These are phyloP conservation scores for Pelagia noctiluca DNA, from an alignment of 30 jellyfish, hydroid and myxozoan genomes.

Conservation along the genomic window DNA sequence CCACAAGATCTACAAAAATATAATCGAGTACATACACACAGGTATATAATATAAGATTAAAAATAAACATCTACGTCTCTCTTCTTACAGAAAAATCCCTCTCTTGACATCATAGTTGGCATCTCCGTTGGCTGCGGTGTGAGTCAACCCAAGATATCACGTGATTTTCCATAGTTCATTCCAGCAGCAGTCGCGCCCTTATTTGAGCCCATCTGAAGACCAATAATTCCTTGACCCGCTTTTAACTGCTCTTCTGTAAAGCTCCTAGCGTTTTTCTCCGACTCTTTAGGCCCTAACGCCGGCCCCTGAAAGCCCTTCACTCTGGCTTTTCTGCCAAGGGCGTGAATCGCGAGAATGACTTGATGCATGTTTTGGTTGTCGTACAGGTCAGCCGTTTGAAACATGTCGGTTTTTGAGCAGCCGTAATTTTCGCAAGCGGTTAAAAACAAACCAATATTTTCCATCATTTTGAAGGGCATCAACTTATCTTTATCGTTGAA, in stretches of 20 bases:
- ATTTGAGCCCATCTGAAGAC: slow-evolving; percentile 90
- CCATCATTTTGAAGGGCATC: slow-evolving; percentile 92
- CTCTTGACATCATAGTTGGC: too few species aligned
- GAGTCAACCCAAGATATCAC: slow-evolving; percentile 44
- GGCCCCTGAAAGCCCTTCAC: slow-evolving; percentile 76
- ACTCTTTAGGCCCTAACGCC: slow-evolving; percentile 84
- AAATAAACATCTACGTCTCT: too few species aligned
- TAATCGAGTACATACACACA: too few species aligned
- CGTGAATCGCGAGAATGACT: slow-evolving; percentile 90
- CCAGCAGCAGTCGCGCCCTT: slow-evolving; percentile 82
- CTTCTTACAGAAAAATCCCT: too few species aligned
- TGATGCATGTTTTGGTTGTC: slow-evolving; percentile 97
- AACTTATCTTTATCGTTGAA: slow-evolving; percentile 45
- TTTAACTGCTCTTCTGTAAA: slow-evolving; percentile 81
- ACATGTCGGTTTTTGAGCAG: slow-evolving; percentile 70
- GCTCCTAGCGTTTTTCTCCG: slow-evolving; percentile 69
- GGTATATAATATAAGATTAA: too few species aligned
- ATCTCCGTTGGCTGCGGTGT: too few species aligned
- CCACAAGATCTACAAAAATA: too few species aligned
- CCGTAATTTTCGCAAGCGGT: slow-evolving; percentile 85
- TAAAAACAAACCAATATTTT: slow-evolving; percentile 86
- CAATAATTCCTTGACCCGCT: slow-evolving; percentile 75
- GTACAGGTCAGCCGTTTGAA: slow-evolving; percentile 90
- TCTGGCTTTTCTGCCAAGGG: slow-evolving; percentile 93
- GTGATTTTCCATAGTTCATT: slow-evolving; percentile 56